These are phyloP conservation scores for Mellilla xanthometata DNA, from an alignment of 2,888 invertebrate genomes.

Conservation along the genomic window DNA sequence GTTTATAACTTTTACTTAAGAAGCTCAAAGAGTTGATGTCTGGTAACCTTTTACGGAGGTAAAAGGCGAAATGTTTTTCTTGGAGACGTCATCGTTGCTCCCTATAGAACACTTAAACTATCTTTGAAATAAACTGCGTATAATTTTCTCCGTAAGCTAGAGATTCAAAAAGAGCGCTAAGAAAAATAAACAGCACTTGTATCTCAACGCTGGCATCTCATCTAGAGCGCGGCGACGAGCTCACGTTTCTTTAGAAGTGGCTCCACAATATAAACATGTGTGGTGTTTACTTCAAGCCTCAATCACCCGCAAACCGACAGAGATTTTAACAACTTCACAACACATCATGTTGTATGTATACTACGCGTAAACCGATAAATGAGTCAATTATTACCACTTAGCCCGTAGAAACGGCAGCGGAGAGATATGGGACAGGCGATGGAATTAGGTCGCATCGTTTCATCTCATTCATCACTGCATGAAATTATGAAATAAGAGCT, in stretches of 20 bases:
- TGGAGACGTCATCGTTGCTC: constrained; percentile 29
- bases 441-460: constrained; percentile 31
- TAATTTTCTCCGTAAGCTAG: constrained; percentile 57
- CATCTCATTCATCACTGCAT: constrained; percentile 31
- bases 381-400: constrained; percentile 38
- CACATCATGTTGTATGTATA: constrained; percentile 24
- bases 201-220: constrained; percentile 72
- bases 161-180: constrained; percentile 62
- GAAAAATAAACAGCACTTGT: constrained; percentile 74
- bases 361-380: constrained; percentile 29
- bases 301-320: constrained; percentile 41
- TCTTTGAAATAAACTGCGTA: constrained; percentile 58
- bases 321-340: constrained; percentile 49
- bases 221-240: constrained; percentile 57
- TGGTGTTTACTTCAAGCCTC: constrained; percentile 59
- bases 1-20: constrained; percentile 15
- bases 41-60: constrained; percentile 22
- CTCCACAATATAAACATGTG: constrained; percentile 63
- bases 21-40: constrained; percentile 14
- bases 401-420: constrained; percentile 21
- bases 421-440: constrained; percentile 32
- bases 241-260: constrained; percentile 68
- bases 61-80: constrained; percentile 30
- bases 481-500: constrained; percentile 30
- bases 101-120: constrained; percentile 48